These are phyloP conservation scores for Tenthredo distinguenda DNA, from an alignment of 2,888 invertebrate species.

Conservation along the genomic window DNA sequence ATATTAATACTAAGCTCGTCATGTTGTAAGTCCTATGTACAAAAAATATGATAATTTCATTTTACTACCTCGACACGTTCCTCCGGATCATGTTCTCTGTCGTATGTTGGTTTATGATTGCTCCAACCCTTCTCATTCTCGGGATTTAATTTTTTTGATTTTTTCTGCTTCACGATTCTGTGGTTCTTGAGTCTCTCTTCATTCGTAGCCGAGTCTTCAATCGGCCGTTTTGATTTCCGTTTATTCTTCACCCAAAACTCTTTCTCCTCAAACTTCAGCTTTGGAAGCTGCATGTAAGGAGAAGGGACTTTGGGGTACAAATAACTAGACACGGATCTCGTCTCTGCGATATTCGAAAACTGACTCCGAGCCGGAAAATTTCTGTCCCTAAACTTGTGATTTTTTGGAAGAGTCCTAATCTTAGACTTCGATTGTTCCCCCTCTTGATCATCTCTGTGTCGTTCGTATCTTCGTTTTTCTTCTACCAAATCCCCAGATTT, in stretches of 20 bases:
- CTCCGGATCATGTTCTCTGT: conserved; percentile 68
- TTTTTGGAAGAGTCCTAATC: background rate
- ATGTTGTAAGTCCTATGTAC: background rate
- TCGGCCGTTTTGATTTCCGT: conserved; percentile 54
- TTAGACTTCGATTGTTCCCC: background rate
- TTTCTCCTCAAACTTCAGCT: conserved; percentile 48
- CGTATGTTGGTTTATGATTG: conserved; percentile 57
- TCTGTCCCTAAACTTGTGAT: conserved; percentile 4
- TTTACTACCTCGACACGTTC: conserved; percentile 56
- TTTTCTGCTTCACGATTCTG: conserved; percentile 33
- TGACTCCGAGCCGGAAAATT: background rate
- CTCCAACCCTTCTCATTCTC: conserved; percentile 53
- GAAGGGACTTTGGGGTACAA: conserved; percentile 55
- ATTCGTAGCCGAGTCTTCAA: conserved; percentile 29
- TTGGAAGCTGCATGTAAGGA: conserved; percentile 60
- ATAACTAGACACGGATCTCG: conserved; percentile 13
- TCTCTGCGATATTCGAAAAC: background rate
- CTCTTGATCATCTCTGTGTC: conserved; percentile 6
- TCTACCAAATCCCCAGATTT: background rate
- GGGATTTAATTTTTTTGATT: conserved; percentile 51
- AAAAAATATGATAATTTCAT: background rate
- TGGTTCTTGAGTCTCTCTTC: conserved; percentile 41
- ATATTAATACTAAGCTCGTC: background rate
- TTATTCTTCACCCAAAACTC: conserved; percentile 57
- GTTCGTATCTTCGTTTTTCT: background rate